Evolutionary conservation across 2,113 vertebrate species (phyloP).

Genomic region (Notothenia coriiceps): DNA sequence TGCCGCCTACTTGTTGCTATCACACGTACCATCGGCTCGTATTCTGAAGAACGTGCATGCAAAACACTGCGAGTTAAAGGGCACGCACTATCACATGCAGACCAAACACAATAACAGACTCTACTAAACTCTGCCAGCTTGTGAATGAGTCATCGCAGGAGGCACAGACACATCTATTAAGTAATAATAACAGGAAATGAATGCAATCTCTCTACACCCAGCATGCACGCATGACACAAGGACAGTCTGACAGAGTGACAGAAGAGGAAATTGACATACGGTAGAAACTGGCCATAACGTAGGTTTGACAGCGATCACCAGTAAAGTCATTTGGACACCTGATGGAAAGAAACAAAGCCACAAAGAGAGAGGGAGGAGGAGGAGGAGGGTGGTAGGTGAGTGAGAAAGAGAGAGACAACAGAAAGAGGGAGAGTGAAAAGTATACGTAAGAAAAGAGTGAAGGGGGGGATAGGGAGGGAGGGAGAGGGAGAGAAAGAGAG

Average conservation of each 20-base stretch:
- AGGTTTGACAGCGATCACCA: conserved; percentile 99
- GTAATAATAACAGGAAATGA: conserved; percentile 48
- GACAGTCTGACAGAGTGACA: conserved; percentile 87
- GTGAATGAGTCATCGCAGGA: conserved; percentile 52
- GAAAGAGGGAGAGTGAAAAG: conserved; percentile 44
- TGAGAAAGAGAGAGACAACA: conserved; percentile 69
- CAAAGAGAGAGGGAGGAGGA: conserved; percentile 80
- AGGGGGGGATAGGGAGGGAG: conserved; percentile 41
- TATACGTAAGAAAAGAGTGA: conserved; percentile 53
- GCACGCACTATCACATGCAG: conserved; percentile 57
- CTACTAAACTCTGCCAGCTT: conserved; percentile 51
- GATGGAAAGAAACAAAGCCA: conserved; percentile 89
- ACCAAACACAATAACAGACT: conserved; percentile 60
- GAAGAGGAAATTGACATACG: conserved; percentile 98
- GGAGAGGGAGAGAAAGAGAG: conserved; percentile 80
- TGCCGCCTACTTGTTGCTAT: conserved; percentile 10
- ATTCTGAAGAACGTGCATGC: conserved; percentile 50
- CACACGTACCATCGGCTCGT: not conserved
- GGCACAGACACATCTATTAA: conserved; percentile 50
- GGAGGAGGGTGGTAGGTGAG: conserved; percentile 86
- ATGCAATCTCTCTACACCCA: conserved; percentile 48
- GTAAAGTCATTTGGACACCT: conserved; percentile 99
- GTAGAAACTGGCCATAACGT: conserved; percentile 99
- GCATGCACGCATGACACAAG: conserved; percentile 78
- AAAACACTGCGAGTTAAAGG: conserved; percentile 41